Evolutionary conservation across 2,888 invertebrate species (phyloP), one percentile per base, ranked within the genome.

Genomic region (Dicycla oo): DNA sequence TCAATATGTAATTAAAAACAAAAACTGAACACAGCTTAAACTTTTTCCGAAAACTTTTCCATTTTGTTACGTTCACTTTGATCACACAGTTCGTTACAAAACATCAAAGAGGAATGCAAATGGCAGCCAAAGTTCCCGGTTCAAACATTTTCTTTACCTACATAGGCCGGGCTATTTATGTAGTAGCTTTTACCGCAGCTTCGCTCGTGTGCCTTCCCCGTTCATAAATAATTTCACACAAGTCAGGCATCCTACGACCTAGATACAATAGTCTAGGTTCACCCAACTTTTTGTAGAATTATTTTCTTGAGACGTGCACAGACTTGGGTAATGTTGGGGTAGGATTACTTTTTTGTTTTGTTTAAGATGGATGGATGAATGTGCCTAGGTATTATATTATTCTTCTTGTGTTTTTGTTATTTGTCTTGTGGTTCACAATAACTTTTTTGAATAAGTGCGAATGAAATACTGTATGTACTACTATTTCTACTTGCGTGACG

Each of bases 151-250:
- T 54, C 79, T 54, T 65, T 34, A 5, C 34, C 34, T 47, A 51
- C n/a, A 49, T 47, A 60, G 8, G 13, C 18, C 26, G 38, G n/a
- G 54, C 65, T 65, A 68, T 65, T 68, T 66, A 81, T 72, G n/a
- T 62, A 62, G 23, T 40, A n/a, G 72, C 67, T 78, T 78, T 20
- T 66, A 56, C 45, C n/a, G 34, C 11, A 26, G 45, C 38, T 45
- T 43, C 45, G 3, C n/a, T 40, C 34, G 40, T 58, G 34, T 56
- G 18, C 34, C 53, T 64, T 66, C 34, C 53, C 49, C 4, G 64
- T 60, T 80, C 65, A 73, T 80, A 63, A 69, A 78, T 80, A 53
- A 80, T 82, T 73, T 80, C 26, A 62, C 30, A 18, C 34, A 51
- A 72, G 57, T 78, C 64, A 58, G 62, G 26, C 23, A 23, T 23